Conservation (phyloP, 2,797 vertebrate species). For the Gila robusta region DNA sequence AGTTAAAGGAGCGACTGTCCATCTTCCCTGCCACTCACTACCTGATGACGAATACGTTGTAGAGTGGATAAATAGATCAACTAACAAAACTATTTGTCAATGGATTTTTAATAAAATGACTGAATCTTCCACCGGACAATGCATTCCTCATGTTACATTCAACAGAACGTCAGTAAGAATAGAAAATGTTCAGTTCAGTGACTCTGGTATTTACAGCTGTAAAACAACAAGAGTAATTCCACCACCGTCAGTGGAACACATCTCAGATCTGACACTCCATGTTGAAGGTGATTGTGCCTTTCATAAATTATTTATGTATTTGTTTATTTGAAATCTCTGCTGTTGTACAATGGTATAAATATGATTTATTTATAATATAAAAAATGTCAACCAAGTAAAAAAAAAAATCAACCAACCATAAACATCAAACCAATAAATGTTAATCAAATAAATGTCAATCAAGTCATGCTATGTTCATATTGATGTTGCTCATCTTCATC, state of each 20-base stretch:
- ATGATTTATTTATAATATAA: too few species aligned
- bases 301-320: not conserved
- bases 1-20: slow-evolving; percentile 13
- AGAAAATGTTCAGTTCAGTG: slow-evolving; percentile 5
- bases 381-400: too few species aligned
- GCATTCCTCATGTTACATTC: not conserved
- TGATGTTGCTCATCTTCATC: not conserved
- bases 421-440: too few species aligned
- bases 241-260: not conserved
- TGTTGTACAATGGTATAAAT: too few species aligned
- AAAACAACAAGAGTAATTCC: not conserved
- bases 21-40: slow-evolving; percentile 1
- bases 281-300: slow-evolving; percentile 43
- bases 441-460: too few species aligned
- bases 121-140: fast-evolving
- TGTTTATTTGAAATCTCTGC: too few species aligned
- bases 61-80: slow-evolving; percentile 5
- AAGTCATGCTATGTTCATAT: too few species aligned
- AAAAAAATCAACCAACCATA: too few species aligned
- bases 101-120: fast-evolving
- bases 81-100: not conserved
- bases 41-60: not conserved
- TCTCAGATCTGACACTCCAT: not conserved
- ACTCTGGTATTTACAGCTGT: slow-evolving; percentile 61
- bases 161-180: slow-evolving; percentile 17